Evolutionary conservation across 1,140 invertebrate genomes (phyloP), one percentile per base, ranked within the genome.

Genomic region (Mya arenaria): DNA sequence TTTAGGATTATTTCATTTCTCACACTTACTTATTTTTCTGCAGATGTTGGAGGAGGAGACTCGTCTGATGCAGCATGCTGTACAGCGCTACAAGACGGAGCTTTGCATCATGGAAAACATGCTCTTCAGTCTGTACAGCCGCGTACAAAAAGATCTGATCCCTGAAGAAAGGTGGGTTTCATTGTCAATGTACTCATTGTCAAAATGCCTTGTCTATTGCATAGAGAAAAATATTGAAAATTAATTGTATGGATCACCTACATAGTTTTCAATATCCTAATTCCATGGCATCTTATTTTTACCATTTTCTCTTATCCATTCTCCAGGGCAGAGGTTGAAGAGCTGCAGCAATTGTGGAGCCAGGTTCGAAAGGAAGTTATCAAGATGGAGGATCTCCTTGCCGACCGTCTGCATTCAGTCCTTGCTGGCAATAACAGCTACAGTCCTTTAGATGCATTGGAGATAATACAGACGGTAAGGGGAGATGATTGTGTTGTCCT

Each of bases 21-120:
- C 10, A 13, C 10, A 48, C 10, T 13, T 77, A 41, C 48, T 37
- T 63, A 4, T 77, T 63, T 58, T 36, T n/a, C 65, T 71, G 0
- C 65, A 83, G 81, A 62, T 75, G 41, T 58, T 83, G 10, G 52
- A 77, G 28, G 81, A 83, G 44, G 81, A 83, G 32, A 77, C 71
- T 41, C 34, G 60, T 52, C 37, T 83, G 19, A 83, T 83, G 81
- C 81, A 83, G 55, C 60, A 83, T 71, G 81, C 81, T 17, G 72
- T 83, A 25, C 81, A 83, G 37, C n/a, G 66, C 23, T 83, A 83
- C 52, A 83, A 83, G 52, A 55, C 63, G 17, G 81, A 83, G 55
- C 52, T 83, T 0, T 65, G 58, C 32, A n/a, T 71, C 4, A 77
- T 83, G 66, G 81, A 83, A 65, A 71, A 66, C 48, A 62, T 74